phyloP scores from a whole-genome alignment of 2,888 invertebrate species.

The Sphinx pinastri region DNA sequence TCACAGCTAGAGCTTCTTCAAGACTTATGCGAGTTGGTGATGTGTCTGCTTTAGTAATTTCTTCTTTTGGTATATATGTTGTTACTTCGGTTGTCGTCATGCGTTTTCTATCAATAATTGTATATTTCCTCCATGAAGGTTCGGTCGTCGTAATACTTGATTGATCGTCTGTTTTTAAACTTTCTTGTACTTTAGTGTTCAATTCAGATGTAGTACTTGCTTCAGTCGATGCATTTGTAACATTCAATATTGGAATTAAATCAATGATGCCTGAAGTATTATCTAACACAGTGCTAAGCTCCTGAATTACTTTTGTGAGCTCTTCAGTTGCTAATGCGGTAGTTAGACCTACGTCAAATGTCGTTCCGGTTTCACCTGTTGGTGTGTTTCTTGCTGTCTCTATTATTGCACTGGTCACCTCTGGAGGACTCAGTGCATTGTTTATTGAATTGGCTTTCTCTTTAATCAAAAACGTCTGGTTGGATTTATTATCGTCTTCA shows the following conservation, averaged over 20 bases:
- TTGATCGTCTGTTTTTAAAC: conserved; percentile 3
- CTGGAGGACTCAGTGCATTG: background rate
- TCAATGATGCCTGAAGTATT: conserved; percentile 3
- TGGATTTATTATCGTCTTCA: background rate
- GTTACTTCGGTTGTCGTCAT: conserved; percentile 36
- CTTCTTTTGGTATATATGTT: conserved; percentile 40
- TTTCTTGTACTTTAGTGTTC: conserved; percentile 6
- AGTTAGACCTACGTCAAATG: background rate
- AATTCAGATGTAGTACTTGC: background rate
- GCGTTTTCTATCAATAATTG: conserved; percentile 53
- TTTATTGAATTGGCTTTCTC: too few relatives aligned
- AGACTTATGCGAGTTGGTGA: conserved; percentile 44
- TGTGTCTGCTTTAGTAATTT: conserved; percentile 50
- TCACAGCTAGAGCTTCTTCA: conserved; percentile 44
- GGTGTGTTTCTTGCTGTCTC: background rate
- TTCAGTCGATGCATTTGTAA: background rate
- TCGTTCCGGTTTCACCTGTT: background rate
- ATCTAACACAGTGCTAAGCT: conserved; percentile 11
- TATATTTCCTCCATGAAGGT: conserved; percentile 55
- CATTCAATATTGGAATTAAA: conserved; percentile 10
- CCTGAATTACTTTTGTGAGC: conserved; percentile 19
- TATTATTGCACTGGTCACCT: background rate
- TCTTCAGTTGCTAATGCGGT: background rate
- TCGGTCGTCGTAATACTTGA: conserved; percentile 32
- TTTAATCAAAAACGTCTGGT: background rate